Conservation (phyloP, 2,113 vertebrate genomes). For the Urocitellus parryii region DNA sequence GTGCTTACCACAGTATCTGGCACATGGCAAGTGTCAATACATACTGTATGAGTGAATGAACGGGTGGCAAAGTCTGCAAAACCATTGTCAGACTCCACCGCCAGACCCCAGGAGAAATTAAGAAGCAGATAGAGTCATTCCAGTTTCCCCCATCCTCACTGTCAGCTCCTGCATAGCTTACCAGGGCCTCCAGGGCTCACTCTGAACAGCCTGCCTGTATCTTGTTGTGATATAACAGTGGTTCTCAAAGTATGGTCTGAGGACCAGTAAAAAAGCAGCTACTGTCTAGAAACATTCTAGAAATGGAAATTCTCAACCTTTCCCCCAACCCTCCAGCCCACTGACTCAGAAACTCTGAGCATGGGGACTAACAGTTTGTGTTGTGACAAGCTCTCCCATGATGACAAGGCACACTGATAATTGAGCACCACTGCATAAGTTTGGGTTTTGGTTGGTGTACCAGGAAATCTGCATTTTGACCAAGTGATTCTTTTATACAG, state of each 20-base stretch:
- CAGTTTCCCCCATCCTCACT: not conserved
- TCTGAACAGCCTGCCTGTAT: not conserved
- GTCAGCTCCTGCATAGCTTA: no score
- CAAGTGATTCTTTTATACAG: not conserved
- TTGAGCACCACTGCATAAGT: not conserved
- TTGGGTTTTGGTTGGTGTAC: not conserved
- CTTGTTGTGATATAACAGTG: accelerated
- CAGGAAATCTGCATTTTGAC: not conserved
- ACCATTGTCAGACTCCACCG: not conserved
- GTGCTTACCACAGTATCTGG: not conserved
- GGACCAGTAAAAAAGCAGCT: not conserved
- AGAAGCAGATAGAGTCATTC: not conserved
- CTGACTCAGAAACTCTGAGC: not conserved
- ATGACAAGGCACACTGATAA: not conserved
- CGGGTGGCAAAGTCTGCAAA: not conserved
- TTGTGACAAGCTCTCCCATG: not conserved
- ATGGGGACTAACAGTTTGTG: not conserved
- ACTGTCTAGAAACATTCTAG: not conserved
- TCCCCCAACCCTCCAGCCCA: not conserved
- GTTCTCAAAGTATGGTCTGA: not conserved
- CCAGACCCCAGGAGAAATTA: not conserved
- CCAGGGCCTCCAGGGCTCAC: no score
- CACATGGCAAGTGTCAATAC: not conserved
- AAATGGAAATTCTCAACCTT: not conserved
- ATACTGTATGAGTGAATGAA: not conserved